A percentile compares a stretch with the other conserved stretches of the same genome.
Conservation (phyloP, 2,797 vertebrate species). For the Danio kyathit region DNA sequence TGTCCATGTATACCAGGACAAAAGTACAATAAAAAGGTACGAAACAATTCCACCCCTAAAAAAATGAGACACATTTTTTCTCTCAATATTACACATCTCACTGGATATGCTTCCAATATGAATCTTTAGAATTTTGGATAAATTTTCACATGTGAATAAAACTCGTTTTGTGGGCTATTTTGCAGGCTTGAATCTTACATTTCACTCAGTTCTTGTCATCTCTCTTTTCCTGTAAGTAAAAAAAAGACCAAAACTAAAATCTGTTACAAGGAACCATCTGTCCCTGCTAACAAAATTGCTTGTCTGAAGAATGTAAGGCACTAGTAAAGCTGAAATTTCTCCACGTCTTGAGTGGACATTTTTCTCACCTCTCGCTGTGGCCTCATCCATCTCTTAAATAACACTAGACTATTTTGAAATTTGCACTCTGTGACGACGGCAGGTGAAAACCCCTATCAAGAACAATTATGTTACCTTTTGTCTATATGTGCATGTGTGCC, state of each 20-base stretch:
- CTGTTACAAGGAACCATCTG: not conserved
- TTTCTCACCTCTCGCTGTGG: constrained; percentile 20
- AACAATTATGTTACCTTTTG: constrained; percentile 16
- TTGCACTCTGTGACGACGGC: not conserved
- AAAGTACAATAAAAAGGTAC: no score
- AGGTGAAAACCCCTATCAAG: constrained; percentile 46
- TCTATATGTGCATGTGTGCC: constrained; percentile 15
- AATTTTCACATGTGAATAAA: not conserved
- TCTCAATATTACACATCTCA: no score
- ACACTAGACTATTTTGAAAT: constrained; percentile 53
- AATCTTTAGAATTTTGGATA: not conserved
- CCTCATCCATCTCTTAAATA: constrained; percentile 46
- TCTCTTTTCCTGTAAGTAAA: not conserved
- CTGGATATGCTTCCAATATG: not conserved
- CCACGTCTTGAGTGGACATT: constrained; percentile 17
- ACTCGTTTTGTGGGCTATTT: not conserved
- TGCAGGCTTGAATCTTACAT: not conserved
- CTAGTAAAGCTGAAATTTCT: constrained; percentile 25
- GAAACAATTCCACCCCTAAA: no score
- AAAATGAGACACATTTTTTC: no score
- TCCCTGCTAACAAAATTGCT: not conserved
- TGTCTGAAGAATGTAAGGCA: not conserved
- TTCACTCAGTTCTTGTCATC: not conserved
- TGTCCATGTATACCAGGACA: no score
- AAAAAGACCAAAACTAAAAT: not conserved